phyloP scores from a whole-genome alignment of 2,113 vertebrate genomes.

The Polypterus bichir region DNA sequence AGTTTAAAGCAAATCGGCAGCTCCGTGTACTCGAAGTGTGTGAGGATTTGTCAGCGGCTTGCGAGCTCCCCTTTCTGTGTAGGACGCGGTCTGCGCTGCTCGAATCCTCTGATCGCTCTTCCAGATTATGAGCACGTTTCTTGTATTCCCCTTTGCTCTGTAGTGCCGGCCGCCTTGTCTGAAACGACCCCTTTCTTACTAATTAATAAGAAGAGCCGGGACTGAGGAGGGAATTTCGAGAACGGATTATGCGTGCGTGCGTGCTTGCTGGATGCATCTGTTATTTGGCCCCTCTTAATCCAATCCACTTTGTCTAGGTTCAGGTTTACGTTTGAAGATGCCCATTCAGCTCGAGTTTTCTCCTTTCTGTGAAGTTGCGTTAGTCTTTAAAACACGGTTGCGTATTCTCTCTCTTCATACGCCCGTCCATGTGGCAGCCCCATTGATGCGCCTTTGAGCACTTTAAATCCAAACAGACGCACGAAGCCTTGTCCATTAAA shows the following conservation, averaged over 20 bases:
- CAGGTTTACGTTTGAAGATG: no score
- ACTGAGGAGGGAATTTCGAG: no score
- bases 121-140: not conserved
- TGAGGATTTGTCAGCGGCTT: not conserved
- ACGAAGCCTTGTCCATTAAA: no score
- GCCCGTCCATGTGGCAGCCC: constrained; percentile 6
- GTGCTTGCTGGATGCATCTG: no score
- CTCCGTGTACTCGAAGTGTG: no score
- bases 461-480: no score
- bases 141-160: not conserved
- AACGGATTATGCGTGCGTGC: no score
- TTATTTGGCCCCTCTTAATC: no score
- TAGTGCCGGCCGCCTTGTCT: not conserved
- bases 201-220: no score
- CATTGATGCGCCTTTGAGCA: not conserved
- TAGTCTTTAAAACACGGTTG: constrained; percentile 3
- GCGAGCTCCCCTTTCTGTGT: not conserved
- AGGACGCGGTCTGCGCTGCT: not conserved
- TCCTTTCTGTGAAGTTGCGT: not conserved
- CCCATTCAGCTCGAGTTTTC: no score
- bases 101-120: constrained; percentile 4
- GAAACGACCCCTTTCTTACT: no score
- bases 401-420: not conserved
- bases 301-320: no score
- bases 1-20: not conserved